Percentiles rank a stretch among this genome's conserved stretches.
Conservation (phyloP, 2,797 vertebrate genomes). For the Intellagama lesueurii region DNA sequence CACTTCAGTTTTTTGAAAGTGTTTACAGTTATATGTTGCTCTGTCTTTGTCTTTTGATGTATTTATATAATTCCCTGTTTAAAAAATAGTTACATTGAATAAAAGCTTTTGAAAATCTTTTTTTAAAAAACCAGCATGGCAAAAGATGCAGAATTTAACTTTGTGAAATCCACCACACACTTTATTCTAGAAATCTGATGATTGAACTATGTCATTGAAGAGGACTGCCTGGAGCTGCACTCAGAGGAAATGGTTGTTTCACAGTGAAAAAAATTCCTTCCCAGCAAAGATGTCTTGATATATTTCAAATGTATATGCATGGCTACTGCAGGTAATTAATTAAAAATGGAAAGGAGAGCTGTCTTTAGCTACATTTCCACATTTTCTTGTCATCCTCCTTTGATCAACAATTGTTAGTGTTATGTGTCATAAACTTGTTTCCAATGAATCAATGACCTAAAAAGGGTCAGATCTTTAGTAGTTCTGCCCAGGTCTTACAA, state of each 20-base stretch:
- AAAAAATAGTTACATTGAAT: too few species aligned
- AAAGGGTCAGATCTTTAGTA: too few species aligned
- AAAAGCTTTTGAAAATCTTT: too few species aligned
- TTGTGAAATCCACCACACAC: not conserved
- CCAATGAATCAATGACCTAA: too few species aligned
- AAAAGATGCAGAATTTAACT: not conserved
- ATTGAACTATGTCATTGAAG: not conserved
- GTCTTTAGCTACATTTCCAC: not conserved
- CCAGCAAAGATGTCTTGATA: not conserved
- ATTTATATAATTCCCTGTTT: too few species aligned
- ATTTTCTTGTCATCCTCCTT: not conserved
- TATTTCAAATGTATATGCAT: accelerated
- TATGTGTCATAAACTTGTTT: not conserved
- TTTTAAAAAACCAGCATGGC: too few species aligned
- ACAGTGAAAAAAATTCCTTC: slow-evolving; percentile 16
- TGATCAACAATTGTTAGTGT: not conserved
- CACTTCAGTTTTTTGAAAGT: too few species aligned
- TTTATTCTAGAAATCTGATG: not conserved
- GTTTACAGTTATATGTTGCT: too few species aligned
- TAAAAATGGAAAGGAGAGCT: not conserved
- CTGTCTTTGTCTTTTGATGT: too few species aligned
- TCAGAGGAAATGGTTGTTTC: not conserved
- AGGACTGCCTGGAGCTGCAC: not conserved
- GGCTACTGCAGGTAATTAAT: not conserved
- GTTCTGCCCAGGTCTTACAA: too few species aligned